phyloP scores from a whole-genome alignment of 2,113 vertebrate species.

The Bettongia penicillata region DNA sequence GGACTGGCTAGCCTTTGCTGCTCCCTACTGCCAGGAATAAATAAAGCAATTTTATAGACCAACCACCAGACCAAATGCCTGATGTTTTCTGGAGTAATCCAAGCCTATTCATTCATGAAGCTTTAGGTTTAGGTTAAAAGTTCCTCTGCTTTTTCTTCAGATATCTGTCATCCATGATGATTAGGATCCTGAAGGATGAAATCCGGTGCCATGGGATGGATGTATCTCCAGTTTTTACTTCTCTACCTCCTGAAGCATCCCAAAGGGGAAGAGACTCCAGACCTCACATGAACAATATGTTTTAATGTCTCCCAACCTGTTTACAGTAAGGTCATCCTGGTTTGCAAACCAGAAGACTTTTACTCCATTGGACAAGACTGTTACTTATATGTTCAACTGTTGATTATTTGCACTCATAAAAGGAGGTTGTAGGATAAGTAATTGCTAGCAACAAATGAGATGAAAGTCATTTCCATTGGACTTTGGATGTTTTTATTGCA shows the following conservation, averaged over 20 bases:
- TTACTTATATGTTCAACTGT: not conserved
- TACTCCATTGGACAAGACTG: not conserved
- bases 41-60: not conserved
- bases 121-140: not conserved
- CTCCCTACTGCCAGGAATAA: not conserved
- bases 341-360: not conserved
- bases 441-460: not conserved
- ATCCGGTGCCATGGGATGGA: not conserved
- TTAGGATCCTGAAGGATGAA: not conserved
- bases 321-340: not conserved
- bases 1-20: not conserved
- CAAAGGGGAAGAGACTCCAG: not conserved
- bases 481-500: not conserved
- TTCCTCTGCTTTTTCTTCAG: not conserved
- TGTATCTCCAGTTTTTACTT: not conserved
- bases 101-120: not conserved
- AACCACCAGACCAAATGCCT: not conserved
- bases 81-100: not conserved
- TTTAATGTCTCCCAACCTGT: not conserved
- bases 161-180: not conserved
- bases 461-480: not conserved
- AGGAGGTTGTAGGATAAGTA: not conserved
- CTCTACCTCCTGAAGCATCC: not conserved
- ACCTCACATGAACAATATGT: not conserved
- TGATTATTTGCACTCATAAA: not conserved